Evolutionary conservation across 2,888 invertebrate species (phyloP), one percentile per base, ranked within the genome.

Genomic region (Anthrax anthrax): DNA sequence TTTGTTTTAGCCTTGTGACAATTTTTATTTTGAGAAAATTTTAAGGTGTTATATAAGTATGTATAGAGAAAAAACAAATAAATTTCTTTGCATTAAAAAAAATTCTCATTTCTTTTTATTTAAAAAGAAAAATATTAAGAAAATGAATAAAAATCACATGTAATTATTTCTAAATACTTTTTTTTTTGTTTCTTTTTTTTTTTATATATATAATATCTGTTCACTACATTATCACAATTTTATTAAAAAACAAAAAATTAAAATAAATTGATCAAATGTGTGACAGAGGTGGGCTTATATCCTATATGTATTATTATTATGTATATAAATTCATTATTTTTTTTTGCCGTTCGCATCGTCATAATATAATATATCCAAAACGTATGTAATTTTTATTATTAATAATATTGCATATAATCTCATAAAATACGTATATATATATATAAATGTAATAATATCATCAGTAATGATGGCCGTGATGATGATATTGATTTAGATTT

Each of bases 401-500:
- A n/a, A n/a, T n/a, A n/a, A n/a, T n/a, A n/a, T n/a, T n/a, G n/a
- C n/a, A 23, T 23, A 23, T 23, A 23, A 23, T 23, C 23, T 4
- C 8, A 23, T 23, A 23, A 6, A 23, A 23, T 23, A 23, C 19
- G 39, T 14, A n/a, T 8, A 23, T 23, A 23, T 23, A 23, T 23
- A 23, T 23, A 23, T 6, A 23, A 23, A 23, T 23, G 8, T 23
- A 23, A 23, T 6, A 23, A 23, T 23, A 23, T 23, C 8, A 23
- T 23, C 8, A 23, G 8, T 23, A 23, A 23, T 23, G 23, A 46
- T 37, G 13, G 23, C 36, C 45, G 14, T 41, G 37, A 10, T 48
- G n/a, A 23, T 42, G 38, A 23, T 44, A 42, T 41, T 47, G 40
- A 23, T 40, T 47, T 2, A 43, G 29, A 44, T 50, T 50, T 13